These are phyloP conservation scores for Drosophila merina DNA, from an alignment of 2,888 invertebrate species.

Conservation along the genomic window DNA sequence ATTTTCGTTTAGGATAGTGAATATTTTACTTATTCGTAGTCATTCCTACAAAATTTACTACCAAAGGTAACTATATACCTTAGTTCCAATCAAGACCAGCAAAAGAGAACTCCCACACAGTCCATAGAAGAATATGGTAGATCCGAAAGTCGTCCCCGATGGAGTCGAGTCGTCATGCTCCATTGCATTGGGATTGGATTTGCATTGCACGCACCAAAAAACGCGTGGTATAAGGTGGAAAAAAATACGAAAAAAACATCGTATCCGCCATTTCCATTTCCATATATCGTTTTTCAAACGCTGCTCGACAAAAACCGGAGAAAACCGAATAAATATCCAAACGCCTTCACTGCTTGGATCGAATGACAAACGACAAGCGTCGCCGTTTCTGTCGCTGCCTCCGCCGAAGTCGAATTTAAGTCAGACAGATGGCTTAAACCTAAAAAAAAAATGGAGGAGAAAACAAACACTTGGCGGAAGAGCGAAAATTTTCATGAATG, in stretches of 20 bases:
- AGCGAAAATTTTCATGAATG: slow-evolving; percentile 38
- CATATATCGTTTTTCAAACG: slow-evolving; percentile 73
- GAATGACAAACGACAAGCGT: slow-evolving; percentile 73
- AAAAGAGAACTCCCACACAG: slow-evolving; percentile 35
- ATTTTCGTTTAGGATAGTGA: too few relatives aligned
- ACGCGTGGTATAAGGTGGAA: slow-evolving; percentile 53
- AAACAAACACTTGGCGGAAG: slow-evolving; percentile 48
- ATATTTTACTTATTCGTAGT: too few relatives aligned
- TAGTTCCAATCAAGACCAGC: slow-evolving; percentile 12
- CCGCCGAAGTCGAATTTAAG: slow-evolving; percentile 23
- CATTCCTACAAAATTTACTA: too few relatives aligned
- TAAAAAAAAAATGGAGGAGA: not conserved
- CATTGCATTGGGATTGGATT: slow-evolving; percentile 75
- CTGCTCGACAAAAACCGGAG: slow-evolving; percentile 20
- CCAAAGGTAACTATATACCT: not conserved
- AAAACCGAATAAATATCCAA: slow-evolving; percentile 42
- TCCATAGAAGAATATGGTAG: slow-evolving; percentile 15
- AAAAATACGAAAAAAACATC: slow-evolving; percentile 7
- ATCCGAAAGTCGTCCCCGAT: slow-evolving; percentile 33
- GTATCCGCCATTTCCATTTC: slow-evolving; percentile 10
- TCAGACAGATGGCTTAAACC: slow-evolving; percentile 46
- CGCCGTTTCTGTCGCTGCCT: slow-evolving; percentile 36
- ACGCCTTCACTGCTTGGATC: slow-evolving; percentile 73
- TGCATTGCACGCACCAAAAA: slow-evolving; percentile 76
- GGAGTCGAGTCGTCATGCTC: slow-evolving; percentile 47